These are phyloP conservation scores for Eupithecia dodoneata DNA, from an alignment of 2,888 invertebrate genomes.

Conservation along the genomic window DNA sequence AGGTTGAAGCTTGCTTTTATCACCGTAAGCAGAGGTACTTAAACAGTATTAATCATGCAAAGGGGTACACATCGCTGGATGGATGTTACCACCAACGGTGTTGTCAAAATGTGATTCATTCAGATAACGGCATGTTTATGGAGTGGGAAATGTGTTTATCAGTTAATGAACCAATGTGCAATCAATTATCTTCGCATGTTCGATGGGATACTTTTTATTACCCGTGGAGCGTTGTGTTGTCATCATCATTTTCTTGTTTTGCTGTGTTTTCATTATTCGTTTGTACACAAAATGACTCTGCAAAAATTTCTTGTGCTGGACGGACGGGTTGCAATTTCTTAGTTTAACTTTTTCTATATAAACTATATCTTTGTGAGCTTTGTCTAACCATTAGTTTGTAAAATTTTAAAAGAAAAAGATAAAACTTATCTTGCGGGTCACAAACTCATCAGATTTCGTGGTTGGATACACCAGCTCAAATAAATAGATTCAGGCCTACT, in stretches of 20 bases:
- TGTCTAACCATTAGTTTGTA: background rate
- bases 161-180: constrained; percentile 8
- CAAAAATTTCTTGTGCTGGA: background rate
- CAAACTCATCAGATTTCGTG: constrained; percentile 2
- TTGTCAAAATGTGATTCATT: constrained; percentile 38
- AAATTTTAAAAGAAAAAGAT: background rate
- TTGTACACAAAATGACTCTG: background rate
- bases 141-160: constrained; percentile 32
- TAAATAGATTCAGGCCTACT: constrained; percentile 6
- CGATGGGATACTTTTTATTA: background rate
- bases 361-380: background rate
- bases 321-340: background rate
- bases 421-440: background rate
- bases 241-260: background rate
- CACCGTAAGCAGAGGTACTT: background rate
- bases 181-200: constrained; percentile 18
- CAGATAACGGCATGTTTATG: constrained; percentile 31
- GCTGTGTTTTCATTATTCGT: background rate
- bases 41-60: background rate
- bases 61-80: constrained; percentile 29
- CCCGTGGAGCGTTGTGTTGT: background rate
- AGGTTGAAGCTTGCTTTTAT: background rate
- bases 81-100: constrained; percentile 29
- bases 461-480: constrained; percentile 8
- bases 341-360: background rate